These are phyloP conservation scores for Actinia tenebrosa DNA, from an alignment of 64 coral and sea anemone species.

Conservation along the genomic window DNA sequence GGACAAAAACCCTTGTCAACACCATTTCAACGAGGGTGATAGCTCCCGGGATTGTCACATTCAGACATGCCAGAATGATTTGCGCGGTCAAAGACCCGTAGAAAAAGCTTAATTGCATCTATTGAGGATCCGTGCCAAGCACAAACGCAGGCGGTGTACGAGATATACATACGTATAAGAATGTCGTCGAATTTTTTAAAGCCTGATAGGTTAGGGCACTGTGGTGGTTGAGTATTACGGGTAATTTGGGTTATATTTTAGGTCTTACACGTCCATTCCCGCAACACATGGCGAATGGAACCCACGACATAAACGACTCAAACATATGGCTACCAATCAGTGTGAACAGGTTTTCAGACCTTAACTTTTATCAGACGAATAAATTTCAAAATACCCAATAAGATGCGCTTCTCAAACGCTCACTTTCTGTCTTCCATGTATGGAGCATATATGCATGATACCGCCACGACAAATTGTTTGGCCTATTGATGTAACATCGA, in stretches of 20 bases:
- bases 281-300: slow-evolving; percentile 1
- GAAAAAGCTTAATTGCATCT: slow-evolving; percentile 71
- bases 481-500: not conserved
- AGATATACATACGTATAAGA: not conserved
- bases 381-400: slow-evolving; percentile 1
- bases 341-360: not conserved
- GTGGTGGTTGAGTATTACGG: not conserved
- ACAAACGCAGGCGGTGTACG: slow-evolving; percentile 56
- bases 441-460: not conserved
- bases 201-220: not conserved
- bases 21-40: slow-evolving; percentile 85
- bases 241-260: not conserved
- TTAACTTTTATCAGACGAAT: slow-evolving; percentile 1
- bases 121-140: slow-evolving; percentile 47
- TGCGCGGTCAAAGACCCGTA: slow-evolving; percentile 60
- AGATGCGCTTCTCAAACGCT: slow-evolving; percentile 6
- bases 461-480: not conserved
- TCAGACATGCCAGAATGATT: slow-evolving; percentile 50
- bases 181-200: not conserved
- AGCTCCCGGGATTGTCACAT: slow-evolving; percentile 45
- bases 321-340: slow-evolving; percentile 22
- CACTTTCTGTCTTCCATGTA: not conserved
- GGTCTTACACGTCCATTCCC: not conserved
- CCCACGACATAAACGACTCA: not conserved
- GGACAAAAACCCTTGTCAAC: slow-evolving; percentile 91